phyloP scores from a whole-genome alignment of 2,113 vertebrate genomes.

The Myotis yumanensis region DNA sequence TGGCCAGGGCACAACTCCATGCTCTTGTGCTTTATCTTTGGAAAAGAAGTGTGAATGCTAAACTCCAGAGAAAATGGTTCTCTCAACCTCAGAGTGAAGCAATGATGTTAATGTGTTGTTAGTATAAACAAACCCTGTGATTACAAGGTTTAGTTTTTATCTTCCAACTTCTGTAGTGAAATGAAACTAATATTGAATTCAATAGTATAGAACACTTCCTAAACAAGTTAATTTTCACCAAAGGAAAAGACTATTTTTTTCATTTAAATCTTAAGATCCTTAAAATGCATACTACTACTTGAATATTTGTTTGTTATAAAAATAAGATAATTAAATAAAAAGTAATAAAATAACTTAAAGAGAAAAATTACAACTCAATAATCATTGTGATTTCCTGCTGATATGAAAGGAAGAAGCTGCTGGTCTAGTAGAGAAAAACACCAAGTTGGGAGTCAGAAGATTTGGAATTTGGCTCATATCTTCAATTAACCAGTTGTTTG shows the following conservation, averaged over 20 bases:
- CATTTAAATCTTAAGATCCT: slow-evolving; percentile 24
- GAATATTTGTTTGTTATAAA: not conserved
- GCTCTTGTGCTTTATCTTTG: not conserved
- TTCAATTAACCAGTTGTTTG: not conserved
- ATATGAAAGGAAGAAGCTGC: slow-evolving; percentile 36
- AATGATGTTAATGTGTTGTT: not conserved
- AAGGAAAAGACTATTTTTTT: not conserved
- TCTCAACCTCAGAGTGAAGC: not conserved
- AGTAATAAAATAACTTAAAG: slow-evolving; percentile 19
- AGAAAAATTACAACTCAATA: not conserved
- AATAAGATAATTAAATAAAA: slow-evolving; percentile 3
- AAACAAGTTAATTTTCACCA: slow-evolving; percentile 10
- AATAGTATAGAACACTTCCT: not conserved
- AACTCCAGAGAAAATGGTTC: not conserved
- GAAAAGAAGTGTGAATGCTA: not conserved
- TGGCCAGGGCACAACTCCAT: not conserved
- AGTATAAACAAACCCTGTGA: not conserved
- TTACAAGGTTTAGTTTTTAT: slow-evolving; percentile 2
- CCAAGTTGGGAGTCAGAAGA: not conserved
- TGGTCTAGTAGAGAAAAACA: slow-evolving; percentile 28
- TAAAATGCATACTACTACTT: not conserved
- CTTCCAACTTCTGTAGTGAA: slow-evolving; percentile 19
- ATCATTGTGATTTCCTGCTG: not conserved
- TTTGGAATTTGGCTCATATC: not conserved
- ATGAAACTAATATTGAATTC: slow-evolving; percentile 16